phyloP scores from a whole-genome alignment of 2,113 vertebrate genomes.

The Mustela lutreola region DNA sequence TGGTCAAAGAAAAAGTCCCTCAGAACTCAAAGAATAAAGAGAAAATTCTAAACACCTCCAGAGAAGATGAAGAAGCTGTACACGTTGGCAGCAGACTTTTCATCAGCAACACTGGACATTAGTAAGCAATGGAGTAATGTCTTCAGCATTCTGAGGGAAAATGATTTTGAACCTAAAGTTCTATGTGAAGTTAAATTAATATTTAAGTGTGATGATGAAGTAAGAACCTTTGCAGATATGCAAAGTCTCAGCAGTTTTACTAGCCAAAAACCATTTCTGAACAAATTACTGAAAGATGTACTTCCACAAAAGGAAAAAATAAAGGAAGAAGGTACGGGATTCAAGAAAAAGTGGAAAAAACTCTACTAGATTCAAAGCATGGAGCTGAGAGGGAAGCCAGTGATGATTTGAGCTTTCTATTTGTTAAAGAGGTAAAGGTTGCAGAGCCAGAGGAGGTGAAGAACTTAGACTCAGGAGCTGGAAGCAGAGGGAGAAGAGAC shows the following conservation, averaged over 20 bases:
- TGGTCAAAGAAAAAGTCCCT: background rate
- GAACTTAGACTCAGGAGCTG: background rate
- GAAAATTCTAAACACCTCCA: background rate
- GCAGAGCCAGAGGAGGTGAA: background rate
- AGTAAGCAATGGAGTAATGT: constrained; percentile 22
- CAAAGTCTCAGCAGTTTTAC: constrained; percentile 53
- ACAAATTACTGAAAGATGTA: constrained; percentile 41
- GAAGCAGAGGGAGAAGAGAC: background rate
- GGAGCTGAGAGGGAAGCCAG: background rate
- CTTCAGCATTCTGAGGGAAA: constrained; percentile 63
- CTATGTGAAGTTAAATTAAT: background rate
- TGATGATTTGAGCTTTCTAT: constrained; percentile 33
- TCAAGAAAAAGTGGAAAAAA: constrained; percentile 12
- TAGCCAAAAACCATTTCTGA: constrained; percentile 19
- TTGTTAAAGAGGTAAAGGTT: constrained; percentile 56
- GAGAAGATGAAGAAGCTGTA: background rate
- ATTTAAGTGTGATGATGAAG: constrained; percentile 56
- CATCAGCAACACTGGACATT: background rate
- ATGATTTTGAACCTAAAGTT: constrained; percentile 54
- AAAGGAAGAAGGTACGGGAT: background rate
- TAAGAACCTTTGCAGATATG: constrained; percentile 55
- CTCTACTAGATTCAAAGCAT: background rate
- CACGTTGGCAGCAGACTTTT: constrained; percentile 15
- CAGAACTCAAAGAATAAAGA: background rate
- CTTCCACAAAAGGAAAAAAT: background rate